A percentile compares a stretch with the other conserved stretches of the same genome.
Conservation (phyloP, 2,113 vertebrate genomes). For the Poecilia latipinna region DNA sequence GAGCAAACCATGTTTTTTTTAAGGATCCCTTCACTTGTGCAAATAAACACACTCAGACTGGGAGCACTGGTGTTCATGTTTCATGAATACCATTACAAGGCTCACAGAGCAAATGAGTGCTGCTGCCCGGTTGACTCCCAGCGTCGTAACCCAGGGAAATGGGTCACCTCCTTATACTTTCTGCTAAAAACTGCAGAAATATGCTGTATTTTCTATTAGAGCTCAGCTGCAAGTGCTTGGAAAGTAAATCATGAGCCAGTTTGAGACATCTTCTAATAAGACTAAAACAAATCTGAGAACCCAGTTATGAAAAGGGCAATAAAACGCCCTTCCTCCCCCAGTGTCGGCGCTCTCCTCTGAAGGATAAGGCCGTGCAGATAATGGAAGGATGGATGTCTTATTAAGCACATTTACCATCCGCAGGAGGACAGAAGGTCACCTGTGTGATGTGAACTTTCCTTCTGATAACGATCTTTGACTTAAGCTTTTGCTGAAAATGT, state of each 20-base stretch:
- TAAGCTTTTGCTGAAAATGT: constrained; percentile 20
- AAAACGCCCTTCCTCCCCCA: background rate
- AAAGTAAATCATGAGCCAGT: background rate
- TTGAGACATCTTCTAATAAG: background rate
- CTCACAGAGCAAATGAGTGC: constrained; percentile 69
- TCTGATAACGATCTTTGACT: constrained; percentile 2
- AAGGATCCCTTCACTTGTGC: background rate
- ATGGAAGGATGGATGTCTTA: constrained; percentile 4
- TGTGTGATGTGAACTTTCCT: constrained; percentile 4
- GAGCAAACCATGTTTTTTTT: background rate
- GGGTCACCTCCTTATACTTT: constrained; percentile 67
- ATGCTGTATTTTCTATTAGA: background rate
- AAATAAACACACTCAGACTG: constrained; percentile 12
- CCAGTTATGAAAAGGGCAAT: background rate
- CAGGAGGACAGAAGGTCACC: constrained; percentile 9
- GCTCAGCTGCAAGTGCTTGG: background rate
- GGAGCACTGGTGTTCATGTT: constrained; percentile 44
- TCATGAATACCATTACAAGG: constrained; percentile 77
- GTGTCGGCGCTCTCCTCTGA: background rate
- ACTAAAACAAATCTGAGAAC: background rate
- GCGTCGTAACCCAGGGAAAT: constrained; percentile 63
- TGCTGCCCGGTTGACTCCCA: constrained; percentile 54
- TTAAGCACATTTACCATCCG: constrained; percentile 6
- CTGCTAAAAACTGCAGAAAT: background rate
- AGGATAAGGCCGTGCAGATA: background rate